phyloP scores from a whole-genome alignment of 1,140 invertebrate species.

The Hyposmocoma kahamanoa region DNA sequence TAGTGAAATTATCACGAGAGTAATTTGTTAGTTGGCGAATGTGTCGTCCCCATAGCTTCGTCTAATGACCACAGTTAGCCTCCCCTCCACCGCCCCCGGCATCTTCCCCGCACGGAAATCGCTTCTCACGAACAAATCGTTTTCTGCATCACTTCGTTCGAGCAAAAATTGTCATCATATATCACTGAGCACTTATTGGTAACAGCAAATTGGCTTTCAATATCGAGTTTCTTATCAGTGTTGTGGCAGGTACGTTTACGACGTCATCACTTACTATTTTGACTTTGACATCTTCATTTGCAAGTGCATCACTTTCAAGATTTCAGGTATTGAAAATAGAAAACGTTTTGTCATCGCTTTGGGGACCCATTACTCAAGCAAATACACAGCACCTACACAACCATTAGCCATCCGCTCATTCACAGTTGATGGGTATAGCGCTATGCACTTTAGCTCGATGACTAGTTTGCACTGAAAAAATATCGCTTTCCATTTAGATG shows the following conservation, averaged over 20 bases:
- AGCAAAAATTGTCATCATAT: conserved; percentile 28
- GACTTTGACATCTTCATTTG: conserved; percentile 8
- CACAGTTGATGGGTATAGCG: conserved; percentile 38
- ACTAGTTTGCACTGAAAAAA: conserved; percentile 46
- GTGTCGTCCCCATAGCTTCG: conserved; percentile 61
- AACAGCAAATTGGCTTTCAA: conserved; percentile 32
- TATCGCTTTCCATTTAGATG: conserved; percentile 16
- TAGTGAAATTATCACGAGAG: conserved; percentile 47
- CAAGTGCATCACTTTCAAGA: not conserved
- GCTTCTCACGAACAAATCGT: conserved; percentile 55
- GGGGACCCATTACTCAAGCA: conserved; percentile 56
- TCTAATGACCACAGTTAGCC: conserved; percentile 46
- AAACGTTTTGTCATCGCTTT: conserved; percentile 50
- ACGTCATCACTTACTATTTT: not conserved
- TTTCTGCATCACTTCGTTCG: conserved; percentile 24
- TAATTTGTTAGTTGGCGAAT: conserved; percentile 67
- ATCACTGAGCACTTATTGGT: conserved; percentile 35
- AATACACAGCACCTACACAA: conserved; percentile 64
- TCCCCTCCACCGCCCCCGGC: conserved; percentile 28
- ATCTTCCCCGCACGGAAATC: conserved; percentile 42
- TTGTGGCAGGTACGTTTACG: conserved; percentile 17
- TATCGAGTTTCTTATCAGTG: no score
- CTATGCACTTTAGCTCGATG: conserved; percentile 52
- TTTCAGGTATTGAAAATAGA: conserved; percentile 9
- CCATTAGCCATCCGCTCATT: conserved; percentile 41